Percentiles rank a stretch among this genome's conserved stretches.
phyloP scores from a whole-genome alignment of 2,113 vertebrate genomes.

The Pipra filicauda region DNA sequence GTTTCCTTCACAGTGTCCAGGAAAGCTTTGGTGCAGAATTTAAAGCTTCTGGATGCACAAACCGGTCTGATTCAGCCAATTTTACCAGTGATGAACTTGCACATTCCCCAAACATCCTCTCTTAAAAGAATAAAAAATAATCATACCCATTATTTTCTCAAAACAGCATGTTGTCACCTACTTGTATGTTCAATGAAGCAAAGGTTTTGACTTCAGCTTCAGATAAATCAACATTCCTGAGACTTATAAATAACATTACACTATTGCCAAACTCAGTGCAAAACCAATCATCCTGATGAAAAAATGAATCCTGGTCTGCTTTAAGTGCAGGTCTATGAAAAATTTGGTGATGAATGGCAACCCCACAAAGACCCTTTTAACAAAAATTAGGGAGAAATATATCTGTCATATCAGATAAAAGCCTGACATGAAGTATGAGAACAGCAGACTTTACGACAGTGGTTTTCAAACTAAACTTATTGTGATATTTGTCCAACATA shows the following conservation, averaged over 20 bases:
- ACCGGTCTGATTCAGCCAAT: background rate
- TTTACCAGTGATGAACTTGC: background rate
- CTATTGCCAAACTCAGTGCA: background rate
- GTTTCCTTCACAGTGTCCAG: background rate
- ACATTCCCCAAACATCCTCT: background rate
- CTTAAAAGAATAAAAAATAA: background rate
- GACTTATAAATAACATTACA: background rate
- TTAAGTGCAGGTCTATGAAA: background rate
- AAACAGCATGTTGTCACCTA: background rate
- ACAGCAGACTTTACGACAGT: background rate
- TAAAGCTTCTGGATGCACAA: background rate
- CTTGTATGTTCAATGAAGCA: background rate
- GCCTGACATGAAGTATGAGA: background rate
- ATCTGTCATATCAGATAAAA: background rate
- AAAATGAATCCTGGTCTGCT: background rate
- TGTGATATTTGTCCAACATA: background rate
- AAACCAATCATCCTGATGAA: background rate
- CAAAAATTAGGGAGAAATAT: background rate
- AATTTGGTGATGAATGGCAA: background rate
- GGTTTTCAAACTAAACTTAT: background rate
- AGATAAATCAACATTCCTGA: background rate
- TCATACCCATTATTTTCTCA: background rate
- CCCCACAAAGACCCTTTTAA: accelerated
- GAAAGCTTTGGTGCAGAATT: background rate
- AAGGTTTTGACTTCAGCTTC: background rate